Percentiles rank a stretch among this genome's conserved stretches.
Conservation (phyloP, 1,140 invertebrate genomes). For the Aphidius gifuensis region DNA sequence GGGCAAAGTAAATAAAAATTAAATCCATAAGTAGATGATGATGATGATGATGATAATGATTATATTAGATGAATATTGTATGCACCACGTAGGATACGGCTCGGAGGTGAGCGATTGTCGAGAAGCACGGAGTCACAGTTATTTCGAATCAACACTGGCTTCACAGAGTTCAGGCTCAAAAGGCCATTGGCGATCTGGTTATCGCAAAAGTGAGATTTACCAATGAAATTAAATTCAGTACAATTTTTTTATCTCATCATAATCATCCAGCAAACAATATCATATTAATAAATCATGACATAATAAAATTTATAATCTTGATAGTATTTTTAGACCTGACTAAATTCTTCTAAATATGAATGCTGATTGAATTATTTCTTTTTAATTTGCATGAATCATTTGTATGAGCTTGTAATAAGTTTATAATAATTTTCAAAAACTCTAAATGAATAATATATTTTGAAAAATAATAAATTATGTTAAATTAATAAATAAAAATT, state of each 20-base stretch:
- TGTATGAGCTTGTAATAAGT: too few species aligned
- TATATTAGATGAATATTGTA: slow-evolving; percentile 5
- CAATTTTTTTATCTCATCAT: not conserved
- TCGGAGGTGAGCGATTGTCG: slow-evolving; percentile 73
- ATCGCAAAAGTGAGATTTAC: slow-evolving; percentile 59
- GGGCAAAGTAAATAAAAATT: too few species aligned
- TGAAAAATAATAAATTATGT: too few species aligned
- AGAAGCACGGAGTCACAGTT: slow-evolving; percentile 52
- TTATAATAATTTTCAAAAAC: not conserved
- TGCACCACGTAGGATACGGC: slow-evolving; percentile 61
- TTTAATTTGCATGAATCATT: too few species aligned
- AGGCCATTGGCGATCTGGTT: slow-evolving; percentile 60
- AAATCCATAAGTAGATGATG: too few species aligned
- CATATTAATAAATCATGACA: too few species aligned
- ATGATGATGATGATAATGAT: not conserved
- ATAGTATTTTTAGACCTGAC: too few species aligned
- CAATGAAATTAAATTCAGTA: not conserved
- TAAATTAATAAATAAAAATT: slow-evolving; percentile 3
- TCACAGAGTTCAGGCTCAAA: slow-evolving; percentile 35
- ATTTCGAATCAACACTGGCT: slow-evolving; percentile 45
- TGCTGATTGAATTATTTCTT: too few species aligned
- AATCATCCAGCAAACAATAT: too few species aligned
- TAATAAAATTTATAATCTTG: too few species aligned
- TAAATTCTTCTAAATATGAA: too few species aligned
- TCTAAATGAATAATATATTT: too few species aligned